Percentiles rank a stretch among this genome's conserved stretches.
Conservation (phyloP, 2,888 invertebrate species). For the Hirtodrosophila trivittata region DNA sequence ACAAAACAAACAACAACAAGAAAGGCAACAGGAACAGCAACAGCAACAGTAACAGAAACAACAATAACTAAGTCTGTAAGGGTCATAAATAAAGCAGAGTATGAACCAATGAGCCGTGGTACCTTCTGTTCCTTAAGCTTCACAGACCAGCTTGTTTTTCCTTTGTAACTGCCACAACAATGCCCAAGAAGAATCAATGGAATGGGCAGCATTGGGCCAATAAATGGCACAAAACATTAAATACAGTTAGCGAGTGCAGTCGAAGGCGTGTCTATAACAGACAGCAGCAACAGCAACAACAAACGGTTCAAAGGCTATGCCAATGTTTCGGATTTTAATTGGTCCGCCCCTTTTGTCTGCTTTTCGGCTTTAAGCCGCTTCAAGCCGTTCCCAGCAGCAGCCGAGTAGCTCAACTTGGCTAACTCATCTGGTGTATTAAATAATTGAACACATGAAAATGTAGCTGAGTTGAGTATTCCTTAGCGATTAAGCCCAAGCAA, state of each 20-base stretch:
- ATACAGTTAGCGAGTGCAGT: slow-evolving; percentile 51
- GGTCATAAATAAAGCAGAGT: slow-evolving; percentile 66
- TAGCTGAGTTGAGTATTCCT: slow-evolving; percentile 60
- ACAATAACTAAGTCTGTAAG: slow-evolving; percentile 32
- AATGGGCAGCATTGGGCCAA: slow-evolving; percentile 33
- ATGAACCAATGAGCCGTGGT: slow-evolving; percentile 53
- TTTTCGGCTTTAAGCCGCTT: slow-evolving; percentile 54
- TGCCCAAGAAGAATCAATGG: background rate
- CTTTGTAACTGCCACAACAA: slow-evolving; percentile 52
- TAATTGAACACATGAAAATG: slow-evolving; percentile 70
- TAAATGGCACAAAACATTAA: slow-evolving; percentile 66
- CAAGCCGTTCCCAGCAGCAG: slow-evolving; percentile 16
- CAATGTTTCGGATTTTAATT: slow-evolving; percentile 66
- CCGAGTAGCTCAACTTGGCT: slow-evolving; percentile 25
- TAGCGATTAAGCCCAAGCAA: slow-evolving; percentile 39
- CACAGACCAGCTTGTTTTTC: slow-evolving; percentile 31
- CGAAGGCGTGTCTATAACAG: slow-evolving; percentile 62
- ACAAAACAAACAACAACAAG: background rate
- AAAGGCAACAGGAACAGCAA: slow-evolving; percentile 7
- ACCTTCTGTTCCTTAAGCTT: slow-evolving; percentile 62
- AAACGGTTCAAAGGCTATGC: slow-evolving; percentile 62
- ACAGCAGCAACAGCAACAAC: slow-evolving; percentile 29
- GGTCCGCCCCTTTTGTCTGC: slow-evolving; percentile 26
- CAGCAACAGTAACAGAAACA: slow-evolving; percentile 7
- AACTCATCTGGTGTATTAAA: slow-evolving; percentile 57